Evolutionary conservation across 2,888 invertebrate species (phyloP), one percentile per base, ranked within the genome.

Genomic region (Craniophora ligustri): DNA sequence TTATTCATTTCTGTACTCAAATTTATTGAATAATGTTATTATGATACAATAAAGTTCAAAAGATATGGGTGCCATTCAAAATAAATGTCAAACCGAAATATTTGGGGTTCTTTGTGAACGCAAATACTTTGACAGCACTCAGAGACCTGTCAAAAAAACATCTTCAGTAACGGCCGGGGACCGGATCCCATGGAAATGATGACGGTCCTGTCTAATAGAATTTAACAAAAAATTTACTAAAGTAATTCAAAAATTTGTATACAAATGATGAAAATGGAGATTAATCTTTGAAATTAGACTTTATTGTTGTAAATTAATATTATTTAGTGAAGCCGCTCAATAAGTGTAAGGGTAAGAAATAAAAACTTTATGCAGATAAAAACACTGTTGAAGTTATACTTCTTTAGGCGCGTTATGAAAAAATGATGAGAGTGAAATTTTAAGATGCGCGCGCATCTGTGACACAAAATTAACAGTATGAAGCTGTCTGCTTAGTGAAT

Each of bases 111-210:
- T 16, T 16, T 16, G 16, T 16, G 16, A n/a, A 6, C 15, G n/a
- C 7, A 34, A 16, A 16, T 16, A 5, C 34, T 32, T 32, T 16
- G 34, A 34, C 4, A 34, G 16, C 28, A 14, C 14, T 19, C 4
- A 3, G 14, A 11, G 14, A 36, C 14, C 35, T 41, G 41, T 36
- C 54, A 54, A 40, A 14, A 32, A 39, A 35, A 53, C 28, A n/a
- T 28, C n/a, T 21, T 8, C 1, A 16, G 4, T 40, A 18, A 19
- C 8, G 7, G 16, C 13, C 19, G 3, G 6, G 5, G 23, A 7
- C 2, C 15, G 4, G 13, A 36, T 40, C 18, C 13, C 11, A n/a
- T 23, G 32, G 14, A 39, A 44, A 21, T 14, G 3, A 45, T 57
- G 19, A 11, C n/a, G 7, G 11, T 2, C 3, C 8, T 14, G 5